Percentiles rank a stretch among this genome's conserved stretches.
Evolutionary conservation across 1,140 invertebrate genomes (phyloP).

Genomic region (Drosophila varians): DNA sequence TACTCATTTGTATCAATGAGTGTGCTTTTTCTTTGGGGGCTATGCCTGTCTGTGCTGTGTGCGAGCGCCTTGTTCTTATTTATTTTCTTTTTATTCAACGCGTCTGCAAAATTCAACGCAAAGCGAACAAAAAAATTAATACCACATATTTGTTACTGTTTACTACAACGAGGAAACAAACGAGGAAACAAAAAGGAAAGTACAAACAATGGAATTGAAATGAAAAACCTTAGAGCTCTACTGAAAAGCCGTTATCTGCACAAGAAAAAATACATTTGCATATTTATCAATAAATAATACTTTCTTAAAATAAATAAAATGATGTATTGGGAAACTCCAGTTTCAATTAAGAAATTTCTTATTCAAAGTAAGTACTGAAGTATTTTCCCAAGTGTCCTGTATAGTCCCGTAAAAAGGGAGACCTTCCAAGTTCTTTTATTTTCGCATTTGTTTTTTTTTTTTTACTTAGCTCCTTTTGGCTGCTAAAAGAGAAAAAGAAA

Average conservation of each 20-base stretch:
- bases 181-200: conserved; percentile 29
- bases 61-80: conserved; percentile 55
- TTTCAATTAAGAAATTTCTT: background rate
- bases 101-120: conserved; percentile 33
- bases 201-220: conserved; percentile 29
- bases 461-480: background rate
- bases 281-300: too few relatives aligned
- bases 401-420: background rate
- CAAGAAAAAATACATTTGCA: background rate
- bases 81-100: conserved; percentile 73
- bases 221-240: conserved; percentile 16
- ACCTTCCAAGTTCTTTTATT: conserved; percentile 1
- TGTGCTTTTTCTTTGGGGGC: conserved; percentile 24
- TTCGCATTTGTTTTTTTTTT: conserved; percentile 12
- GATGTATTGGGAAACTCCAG: too few relatives aligned
- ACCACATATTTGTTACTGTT: conserved; percentile 63
- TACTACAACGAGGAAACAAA: conserved; percentile 39
- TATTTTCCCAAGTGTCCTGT: conserved; percentile 2
- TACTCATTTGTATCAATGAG: conserved; percentile 26
- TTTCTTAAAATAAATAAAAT: background rate
- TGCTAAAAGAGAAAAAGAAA: conserved; percentile 17
- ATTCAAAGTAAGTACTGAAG: background rate
- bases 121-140: conserved; percentile 33
- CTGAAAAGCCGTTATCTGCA: conserved; percentile 32
- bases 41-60: conserved; percentile 19